Evolutionary conservation across 2,888 invertebrate species (phyloP), one percentile per base, ranked within the genome.

Genomic region (Drosophila basisetae): DNA sequence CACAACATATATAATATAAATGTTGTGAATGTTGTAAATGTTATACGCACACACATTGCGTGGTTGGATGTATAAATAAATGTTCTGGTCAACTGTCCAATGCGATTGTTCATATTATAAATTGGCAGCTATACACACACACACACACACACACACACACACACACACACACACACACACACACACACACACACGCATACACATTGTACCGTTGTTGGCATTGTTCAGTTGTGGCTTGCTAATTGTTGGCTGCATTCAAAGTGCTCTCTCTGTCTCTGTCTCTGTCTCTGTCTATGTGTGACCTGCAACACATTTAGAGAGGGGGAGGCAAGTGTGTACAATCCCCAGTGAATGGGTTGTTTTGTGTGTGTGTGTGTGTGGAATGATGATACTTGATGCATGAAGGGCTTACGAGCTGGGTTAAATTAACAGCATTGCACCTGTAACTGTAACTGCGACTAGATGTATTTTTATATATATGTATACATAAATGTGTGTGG

Each of bases 171-270:
- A 33, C 13, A 16, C n/a, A 35, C 2, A 58, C 58, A 52, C 41
- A 73, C 66, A 75, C 55, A 49, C 54, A 53, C 61, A 33, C 53
- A 53, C 4, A 2, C 9, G 53, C 62, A 82, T 66, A 82, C 65
- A 64, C 39, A 60, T 56, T 39, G n/a, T 56, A 18, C 50, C 53
- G 52, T 52, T 62, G 66, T 28, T 69, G 62, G 28, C 39, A 64
- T 52, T 74, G 69, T 55, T 25, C 31, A 43, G 41, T 30, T 84
- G 83, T 68, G 54, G 70, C 78, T 76, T 82, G 76, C 69, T 83
- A 87, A 87, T 83, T 83, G 82, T 78, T 68, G 67, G 58, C 37
- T 39, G 58, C 62, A 47, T 33, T 35, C 58, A 73, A 61, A 55
- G 39, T 50, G 37, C 37, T 18, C 22, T 7, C 22, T 22, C 7